Base-by-base conservation (phyloP, 2,888 invertebrate species). In the Tetragonisca angustula region DNA sequence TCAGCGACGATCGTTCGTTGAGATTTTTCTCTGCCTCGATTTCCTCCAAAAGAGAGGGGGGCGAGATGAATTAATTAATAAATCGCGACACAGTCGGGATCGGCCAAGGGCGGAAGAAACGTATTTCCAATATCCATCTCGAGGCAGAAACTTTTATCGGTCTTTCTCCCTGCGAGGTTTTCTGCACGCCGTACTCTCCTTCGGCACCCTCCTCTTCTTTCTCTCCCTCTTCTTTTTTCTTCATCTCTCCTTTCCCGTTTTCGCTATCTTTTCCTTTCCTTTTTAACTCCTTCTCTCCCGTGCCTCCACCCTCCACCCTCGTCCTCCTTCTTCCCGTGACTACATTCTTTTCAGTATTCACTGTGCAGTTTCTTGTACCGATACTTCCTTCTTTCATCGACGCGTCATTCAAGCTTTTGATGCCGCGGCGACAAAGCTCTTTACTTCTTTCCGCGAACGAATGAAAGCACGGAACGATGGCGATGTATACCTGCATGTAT, bases 321-420 rank as follows among this genome's bases (percentile, higher is more conserved):
- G 36, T 70, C 71, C 80, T 69, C 81, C 76, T 81, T 65, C 81
- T 77, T 81, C 81, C 83, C 88, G 87, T 87, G 85, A 87, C 89
- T 91, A 90, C 89, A 90, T 91, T 91, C 91, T 92, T 90, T 90
- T 91, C 91, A 91, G 89, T 88, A 92, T 92, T 91, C 91, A 93
- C 90, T 86, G 90, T 88, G 91, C 91, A 91, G 91, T 92, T 92
- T 91, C 91, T 92, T 91, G 90, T 91, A 90, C 91, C 91, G 90
- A 92, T 92, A 92, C 91, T 92, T 91, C 88, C 90, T 91, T 91
- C 92, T 92, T 92, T 92, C 92, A 91, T 90, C 91, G 90, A 89
- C 89, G 90, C 90, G 89, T 92, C 91, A 91, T 93, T 91, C 91
- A 90, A 92, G 93, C 92, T 93, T 92, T 92, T 92, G 90, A 92